Evolutionary conservation across 2,113 vertebrate genomes (phyloP), one percentile per base, ranked within the genome.

Genomic region (Hoplias malabaricus): DNA sequence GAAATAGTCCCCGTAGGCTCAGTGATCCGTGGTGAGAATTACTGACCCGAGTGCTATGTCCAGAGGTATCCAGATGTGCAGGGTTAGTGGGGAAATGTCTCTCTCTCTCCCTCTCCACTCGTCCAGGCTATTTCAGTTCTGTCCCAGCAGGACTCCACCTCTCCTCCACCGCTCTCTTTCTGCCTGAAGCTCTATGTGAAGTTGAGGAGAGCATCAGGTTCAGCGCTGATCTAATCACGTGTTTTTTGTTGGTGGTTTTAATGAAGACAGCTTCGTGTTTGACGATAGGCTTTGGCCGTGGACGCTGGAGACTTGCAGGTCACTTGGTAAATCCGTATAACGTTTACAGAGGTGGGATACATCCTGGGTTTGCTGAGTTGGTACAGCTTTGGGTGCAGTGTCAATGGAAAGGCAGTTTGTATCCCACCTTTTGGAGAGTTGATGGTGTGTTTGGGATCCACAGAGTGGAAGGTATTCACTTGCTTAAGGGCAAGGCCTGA

Each of bases 11-110:
- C 31, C 4, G 29, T 14, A 19, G 27, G 27, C 29, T 61, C 57
- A 61, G 14, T 59, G 56, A 59, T 59, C 25, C 56, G 29, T 59
- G 56, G 56, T 59, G 56, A 59, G 12, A 59, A 59, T 59, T 59
- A 59, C 27, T 59, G 56, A 59, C 56, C 25, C 25, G 25, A 29
- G 25, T 31, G 11, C 56, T 31, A 27, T 59, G 56, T 59, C 56
- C 56, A 59, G 25, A 59, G 56, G 25, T 31, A 27, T 31, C 56
- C 56, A 59, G 56, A 59, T 59, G 56, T 31, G 25, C 25, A 31
- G 25, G 56, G 25, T 59, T 59, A 29, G 56, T 14, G 25, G 56
- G 56, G 56, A 59, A 31, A 59, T 14, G 13, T 59, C 25, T 31
- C 13, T 31, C 25, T 25, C 25, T 57, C 54, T 2, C 25, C 27